Percentiles rank a stretch among this genome's conserved stretches.
These are phyloP conservation scores for Scaptomyza pallida DNA, from an alignment of 1,140 invertebrate species.

Conservation along the genomic window DNA sequence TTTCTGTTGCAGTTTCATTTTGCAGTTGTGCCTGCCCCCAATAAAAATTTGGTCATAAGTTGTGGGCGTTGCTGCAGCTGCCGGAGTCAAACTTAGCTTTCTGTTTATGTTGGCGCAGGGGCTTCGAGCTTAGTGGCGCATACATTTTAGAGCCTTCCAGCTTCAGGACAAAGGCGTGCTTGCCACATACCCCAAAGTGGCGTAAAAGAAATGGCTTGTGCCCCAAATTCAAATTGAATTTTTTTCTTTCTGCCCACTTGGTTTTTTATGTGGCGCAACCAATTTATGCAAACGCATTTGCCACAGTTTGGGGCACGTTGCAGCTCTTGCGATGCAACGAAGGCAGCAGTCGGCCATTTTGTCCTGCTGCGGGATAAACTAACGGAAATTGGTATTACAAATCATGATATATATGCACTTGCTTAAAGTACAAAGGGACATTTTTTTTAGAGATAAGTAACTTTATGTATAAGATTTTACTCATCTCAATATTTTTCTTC, in stretches of 20 bases:
- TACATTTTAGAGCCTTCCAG: constrained; percentile 42
- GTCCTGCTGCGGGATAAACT: constrained; percentile 22
- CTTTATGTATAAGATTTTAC: too few relatives aligned
- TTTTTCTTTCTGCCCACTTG: constrained; percentile 50
- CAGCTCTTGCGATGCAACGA: constrained; percentile 20
- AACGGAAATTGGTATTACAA: constrained; percentile 56
- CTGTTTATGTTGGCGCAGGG: constrained; percentile 59
- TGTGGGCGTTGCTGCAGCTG: constrained; percentile 54
- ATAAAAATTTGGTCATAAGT: constrained; percentile 58
- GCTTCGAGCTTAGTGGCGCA: constrained; percentile 27
- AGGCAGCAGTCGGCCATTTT: constrained; percentile 20
- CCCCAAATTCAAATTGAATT: constrained; percentile 76
- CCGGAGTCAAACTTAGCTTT: constrained; percentile 45
- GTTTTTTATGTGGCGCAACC: constrained; percentile 39
- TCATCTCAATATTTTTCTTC: too few relatives aligned
- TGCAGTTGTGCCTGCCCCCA: too few relatives aligned
- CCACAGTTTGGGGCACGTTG: constrained; percentile 64
- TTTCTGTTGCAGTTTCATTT: constrained; percentile 22
- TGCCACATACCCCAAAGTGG: constrained; percentile 8
- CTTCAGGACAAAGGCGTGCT: constrained; percentile 23
- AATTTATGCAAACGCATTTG: constrained; percentile 78
- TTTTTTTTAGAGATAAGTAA: not conserved
- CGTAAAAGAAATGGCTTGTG: constrained; percentile 39
- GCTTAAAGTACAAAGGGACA: not conserved
- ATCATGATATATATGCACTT: constrained; percentile 35